Evolutionary conservation across 2,888 invertebrate genomes (phyloP).

Genomic region (Ellobium chinense): DNA sequence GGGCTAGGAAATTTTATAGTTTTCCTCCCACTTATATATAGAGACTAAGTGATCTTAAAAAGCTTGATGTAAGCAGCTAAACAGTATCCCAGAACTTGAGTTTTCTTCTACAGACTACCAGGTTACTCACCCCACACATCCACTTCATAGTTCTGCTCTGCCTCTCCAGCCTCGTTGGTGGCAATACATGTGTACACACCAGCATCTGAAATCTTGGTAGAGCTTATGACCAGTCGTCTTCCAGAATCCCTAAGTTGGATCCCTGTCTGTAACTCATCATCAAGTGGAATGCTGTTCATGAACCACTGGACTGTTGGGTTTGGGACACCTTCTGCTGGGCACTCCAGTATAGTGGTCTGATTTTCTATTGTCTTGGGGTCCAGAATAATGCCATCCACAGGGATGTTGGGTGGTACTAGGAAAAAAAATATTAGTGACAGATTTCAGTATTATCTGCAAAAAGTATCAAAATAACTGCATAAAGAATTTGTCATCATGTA

Average conservation of each 20-base stretch:
- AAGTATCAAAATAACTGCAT: too few species aligned
- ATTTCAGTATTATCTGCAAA: background rate
- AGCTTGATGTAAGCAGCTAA: too few species aligned
- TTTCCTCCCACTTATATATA: too few species aligned
- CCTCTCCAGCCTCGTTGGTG: slow-evolving; percentile 79
- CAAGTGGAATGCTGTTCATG: slow-evolving; percentile 63
- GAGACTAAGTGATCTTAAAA: too few species aligned
- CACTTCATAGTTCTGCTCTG: slow-evolving; percentile 71
- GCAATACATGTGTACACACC: slow-evolving; percentile 79
- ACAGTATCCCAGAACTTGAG: too few species aligned
- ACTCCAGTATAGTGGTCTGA: slow-evolving; percentile 65
- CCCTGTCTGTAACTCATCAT: slow-evolving; percentile 54
- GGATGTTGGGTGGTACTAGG: slow-evolving; percentile 79
- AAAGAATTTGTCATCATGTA: too few species aligned
- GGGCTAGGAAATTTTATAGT: too few species aligned
- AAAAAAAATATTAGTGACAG: slow-evolving; percentile 26
- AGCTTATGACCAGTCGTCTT: slow-evolving; percentile 64
- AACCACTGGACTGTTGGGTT: slow-evolving; percentile 72
- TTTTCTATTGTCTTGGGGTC: slow-evolving; percentile 77
- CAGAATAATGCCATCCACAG: slow-evolving; percentile 67
- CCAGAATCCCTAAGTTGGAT: slow-evolving; percentile 61
- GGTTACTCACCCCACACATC: slow-evolving; percentile 76
- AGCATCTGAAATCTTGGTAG: slow-evolving; percentile 63
- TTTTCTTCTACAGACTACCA: too few species aligned
- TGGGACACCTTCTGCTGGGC: slow-evolving; percentile 73